phyloP scores from a whole-genome alignment of 2,888 invertebrate species.

The Luffia ferchaultella region DNA sequence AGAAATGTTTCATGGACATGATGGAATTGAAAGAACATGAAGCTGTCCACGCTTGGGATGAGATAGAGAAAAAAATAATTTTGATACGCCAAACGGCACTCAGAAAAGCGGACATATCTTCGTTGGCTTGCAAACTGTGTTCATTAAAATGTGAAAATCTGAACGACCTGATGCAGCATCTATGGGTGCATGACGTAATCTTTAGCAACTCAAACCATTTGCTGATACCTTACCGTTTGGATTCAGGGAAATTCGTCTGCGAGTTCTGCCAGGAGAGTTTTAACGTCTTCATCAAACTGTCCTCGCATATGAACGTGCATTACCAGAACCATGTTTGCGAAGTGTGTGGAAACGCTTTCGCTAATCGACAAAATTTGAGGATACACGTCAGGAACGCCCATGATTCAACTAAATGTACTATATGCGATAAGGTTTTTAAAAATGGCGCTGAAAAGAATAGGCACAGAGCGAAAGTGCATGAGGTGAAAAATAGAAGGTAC shows the following conservation, averaged over 20 bases:
- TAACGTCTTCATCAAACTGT: constrained; percentile 24
- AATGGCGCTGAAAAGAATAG: constrained; percentile 25
- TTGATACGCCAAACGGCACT: neutral
- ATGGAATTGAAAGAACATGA: neutral
- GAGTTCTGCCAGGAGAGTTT: constrained; percentile 22
- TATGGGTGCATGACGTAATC: neutral
- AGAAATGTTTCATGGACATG: neutral
- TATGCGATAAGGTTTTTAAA: neutral
- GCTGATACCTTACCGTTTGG: neutral
- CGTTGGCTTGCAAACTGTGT: neutral
- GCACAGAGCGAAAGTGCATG: constrained; percentile 4
- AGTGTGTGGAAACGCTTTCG: constrained; percentile 22
- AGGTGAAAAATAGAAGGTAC: neutral
- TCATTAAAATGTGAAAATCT: neutral
- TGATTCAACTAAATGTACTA: neutral
- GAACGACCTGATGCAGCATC: neutral
- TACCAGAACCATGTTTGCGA: constrained; percentile 31
- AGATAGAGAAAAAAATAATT: constrained; percentile 17
- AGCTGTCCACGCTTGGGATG: neutral
- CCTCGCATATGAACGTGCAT: constrained; percentile 32
- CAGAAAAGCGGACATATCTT: neutral
- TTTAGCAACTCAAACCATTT: neutral
- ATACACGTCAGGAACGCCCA: constrained; percentile 32
- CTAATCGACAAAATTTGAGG: constrained; percentile 41
- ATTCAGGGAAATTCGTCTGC: constrained; percentile 14